Conservation (phyloP, 2,797 vertebrate species). For the Cuculus canorus region DNA sequence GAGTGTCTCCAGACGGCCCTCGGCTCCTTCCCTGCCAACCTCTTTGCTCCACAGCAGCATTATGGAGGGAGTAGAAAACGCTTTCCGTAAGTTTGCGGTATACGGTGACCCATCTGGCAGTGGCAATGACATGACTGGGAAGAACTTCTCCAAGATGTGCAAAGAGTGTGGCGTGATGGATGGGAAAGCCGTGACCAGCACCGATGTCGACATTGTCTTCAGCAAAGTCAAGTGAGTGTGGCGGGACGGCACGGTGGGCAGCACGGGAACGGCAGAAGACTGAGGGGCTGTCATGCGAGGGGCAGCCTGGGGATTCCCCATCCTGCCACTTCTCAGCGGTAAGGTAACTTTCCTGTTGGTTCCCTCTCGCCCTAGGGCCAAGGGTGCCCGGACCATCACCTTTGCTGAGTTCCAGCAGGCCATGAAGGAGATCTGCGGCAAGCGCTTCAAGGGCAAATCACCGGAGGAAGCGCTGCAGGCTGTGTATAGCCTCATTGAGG, state of each 20-base stretch:
- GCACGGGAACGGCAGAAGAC: accelerated
- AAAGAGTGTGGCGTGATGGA: slow-evolving; percentile 88
- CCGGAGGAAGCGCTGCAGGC: slow-evolving; percentile 82
- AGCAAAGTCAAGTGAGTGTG: slow-evolving; percentile 88
- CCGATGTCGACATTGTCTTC: slow-evolving; percentile 87
- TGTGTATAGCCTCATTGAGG: slow-evolving; percentile 80
- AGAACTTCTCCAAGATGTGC: slow-evolving; percentile 90
- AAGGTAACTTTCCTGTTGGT: background rate
- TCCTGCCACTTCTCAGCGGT: accelerated
- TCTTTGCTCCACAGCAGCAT: background rate
- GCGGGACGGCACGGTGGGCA: background rate
- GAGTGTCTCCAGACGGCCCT: background rate
- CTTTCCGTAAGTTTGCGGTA: slow-evolving; percentile 84
- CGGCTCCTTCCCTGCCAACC: background rate
- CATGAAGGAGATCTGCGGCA: slow-evolving; percentile 83
- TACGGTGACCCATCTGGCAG: slow-evolving; percentile 83
- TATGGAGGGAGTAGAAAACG: slow-evolving; percentile 73
- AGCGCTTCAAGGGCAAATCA: slow-evolving; percentile 83
- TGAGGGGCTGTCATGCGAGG: accelerated
- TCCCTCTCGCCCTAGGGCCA: slow-evolving; percentile 74
- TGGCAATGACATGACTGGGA: slow-evolving; percentile 84
- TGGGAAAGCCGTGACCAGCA: slow-evolving; percentile 83
- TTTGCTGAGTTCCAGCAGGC: slow-evolving; percentile 87
- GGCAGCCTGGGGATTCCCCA: background rate
- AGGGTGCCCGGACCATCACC: slow-evolving; percentile 84